A percentile compares a stretch with the other conserved stretches of the same genome.
Evolutionary conservation across 2,888 invertebrate genomes (phyloP).

Genomic region (Romanomermis culicivorax): DNA sequence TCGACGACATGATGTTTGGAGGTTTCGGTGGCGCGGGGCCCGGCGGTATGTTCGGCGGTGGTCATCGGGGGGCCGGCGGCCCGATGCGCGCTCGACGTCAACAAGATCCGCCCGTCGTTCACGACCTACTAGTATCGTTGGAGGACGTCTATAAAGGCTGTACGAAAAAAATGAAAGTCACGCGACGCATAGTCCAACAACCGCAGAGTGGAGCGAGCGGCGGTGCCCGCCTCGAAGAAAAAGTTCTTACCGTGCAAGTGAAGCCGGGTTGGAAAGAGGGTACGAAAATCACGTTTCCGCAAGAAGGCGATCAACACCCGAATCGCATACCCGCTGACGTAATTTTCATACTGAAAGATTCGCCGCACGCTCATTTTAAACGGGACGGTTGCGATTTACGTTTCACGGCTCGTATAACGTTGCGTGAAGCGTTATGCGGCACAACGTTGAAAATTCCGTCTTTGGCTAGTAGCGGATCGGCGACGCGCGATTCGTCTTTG

Average conservation of each 20-base stretch:
- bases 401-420: conserved; percentile 27
- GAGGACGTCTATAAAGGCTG: conserved; percentile 41
- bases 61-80: conserved; percentile 7
- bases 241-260: conserved; percentile 28
- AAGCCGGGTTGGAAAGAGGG: conserved; percentile 38
- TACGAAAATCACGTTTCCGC: conserved; percentile 37
- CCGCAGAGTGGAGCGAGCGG: conserved; percentile 59
- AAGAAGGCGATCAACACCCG: conserved; percentile 36
- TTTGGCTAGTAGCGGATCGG: neutral
- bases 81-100: conserved; percentile 9
- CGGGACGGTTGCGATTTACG: conserved; percentile 33
- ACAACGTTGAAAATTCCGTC: conserved; percentile 25
- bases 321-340: conserved; percentile 36
- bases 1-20: conserved; percentile 42
- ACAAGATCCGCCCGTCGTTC: conserved; percentile 72
- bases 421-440: conserved; percentile 16
- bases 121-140: conserved; percentile 45
- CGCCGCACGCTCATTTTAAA: conserved; percentile 32
- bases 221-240: conserved; percentile 64
- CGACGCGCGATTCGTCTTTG: conserved; percentile 29
- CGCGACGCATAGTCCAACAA: conserved; percentile 38
- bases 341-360: conserved; percentile 35
- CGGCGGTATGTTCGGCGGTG: conserved; percentile 23
- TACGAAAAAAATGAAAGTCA: conserved; percentile 96
- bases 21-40: conserved; percentile 37